Conservation (phyloP, 1,140 invertebrate species). For the Proctacanthus coquilletti region DNA sequence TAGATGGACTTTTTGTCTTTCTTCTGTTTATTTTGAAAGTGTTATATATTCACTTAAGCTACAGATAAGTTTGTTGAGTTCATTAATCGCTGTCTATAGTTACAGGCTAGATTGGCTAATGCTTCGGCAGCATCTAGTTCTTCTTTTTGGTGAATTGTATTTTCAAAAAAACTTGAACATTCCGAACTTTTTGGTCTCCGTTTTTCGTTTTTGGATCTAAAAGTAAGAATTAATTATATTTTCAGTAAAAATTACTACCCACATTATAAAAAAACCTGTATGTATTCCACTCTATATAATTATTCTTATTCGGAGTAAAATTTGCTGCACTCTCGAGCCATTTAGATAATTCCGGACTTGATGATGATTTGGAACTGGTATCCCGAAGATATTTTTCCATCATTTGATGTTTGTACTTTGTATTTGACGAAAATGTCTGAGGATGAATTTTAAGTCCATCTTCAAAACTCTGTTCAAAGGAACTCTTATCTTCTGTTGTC, state of each 20-base stretch:
- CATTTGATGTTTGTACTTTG: slow-evolving; percentile 38
- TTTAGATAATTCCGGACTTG: slow-evolving; percentile 35
- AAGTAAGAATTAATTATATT: slow-evolving; percentile 5
- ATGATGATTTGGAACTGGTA: slow-evolving; percentile 22
- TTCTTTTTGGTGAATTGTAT: slow-evolving; percentile 39
- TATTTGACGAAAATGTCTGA: too few species aligned
- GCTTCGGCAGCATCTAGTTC: slow-evolving; percentile 55
- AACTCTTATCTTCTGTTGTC: slow-evolving; percentile 1
- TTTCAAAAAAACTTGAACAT: slow-evolving; percentile 4
- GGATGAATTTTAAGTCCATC: too few species aligned
- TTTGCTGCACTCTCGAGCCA: slow-evolving; percentile 52
- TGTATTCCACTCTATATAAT: slow-evolving; percentile 44
- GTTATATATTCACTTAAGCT: too few species aligned
- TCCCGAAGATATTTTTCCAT: slow-evolving; percentile 39
- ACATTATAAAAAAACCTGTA: neutral
- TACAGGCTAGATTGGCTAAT: slow-evolving; percentile 32
- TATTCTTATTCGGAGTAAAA: slow-evolving; percentile 46
- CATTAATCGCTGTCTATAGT: slow-evolving; percentile 19
- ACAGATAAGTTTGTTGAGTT: slow-evolving; percentile 4
- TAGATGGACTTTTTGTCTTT: too few species aligned
- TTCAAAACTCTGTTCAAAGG: too few species aligned
- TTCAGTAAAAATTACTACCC: slow-evolving; percentile 1
- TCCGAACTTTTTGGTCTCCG: neutral
- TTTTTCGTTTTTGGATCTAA: slow-evolving; percentile 8
- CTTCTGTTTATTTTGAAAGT: too few species aligned